Conservation (phyloP, 1,140 invertebrate species). For the Drosophila tsacasi region DNA sequence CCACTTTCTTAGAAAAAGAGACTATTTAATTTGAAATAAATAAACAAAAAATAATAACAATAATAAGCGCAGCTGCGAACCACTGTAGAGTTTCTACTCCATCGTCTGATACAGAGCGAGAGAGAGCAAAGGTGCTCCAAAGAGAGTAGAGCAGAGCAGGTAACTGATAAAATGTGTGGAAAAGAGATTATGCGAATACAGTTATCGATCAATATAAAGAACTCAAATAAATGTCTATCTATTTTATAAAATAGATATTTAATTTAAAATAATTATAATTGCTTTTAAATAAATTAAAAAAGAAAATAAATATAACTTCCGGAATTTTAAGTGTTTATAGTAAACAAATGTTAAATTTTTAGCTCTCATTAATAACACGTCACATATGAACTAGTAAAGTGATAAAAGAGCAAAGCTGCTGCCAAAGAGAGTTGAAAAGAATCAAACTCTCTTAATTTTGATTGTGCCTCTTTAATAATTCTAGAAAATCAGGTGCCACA, state of each 20-base stretch:
- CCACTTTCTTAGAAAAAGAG: no score
- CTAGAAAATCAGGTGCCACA: conserved; percentile 49
- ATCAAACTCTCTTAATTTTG: conserved; percentile 10
- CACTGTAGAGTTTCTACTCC: background rate
- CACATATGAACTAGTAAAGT: no score
- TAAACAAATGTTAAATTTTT: no score
- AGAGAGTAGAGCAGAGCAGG: conserved; percentile 4
- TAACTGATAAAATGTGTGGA: conserved; percentile 13
- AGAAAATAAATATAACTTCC: no score
- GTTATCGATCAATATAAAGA: background rate
- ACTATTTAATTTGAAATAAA: no score
- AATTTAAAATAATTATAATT: no score
- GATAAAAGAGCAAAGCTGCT: background rate
- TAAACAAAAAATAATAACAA: no score
- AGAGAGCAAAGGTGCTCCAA: background rate
- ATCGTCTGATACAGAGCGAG: background rate
- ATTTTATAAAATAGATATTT: no score
- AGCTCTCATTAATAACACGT: no score
- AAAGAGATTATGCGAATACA: background rate
- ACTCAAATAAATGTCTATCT: background rate
- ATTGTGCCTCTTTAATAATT: conserved; percentile 9
- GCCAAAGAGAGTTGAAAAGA: background rate
- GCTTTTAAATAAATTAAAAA: no score
- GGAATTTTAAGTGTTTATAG: no score
- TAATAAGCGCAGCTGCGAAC: no score